Evolutionary conservation across 1,140 invertebrate genomes (phyloP), one percentile per base, ranked within the genome.

Genomic region (Drosophila grimshawi): DNA sequence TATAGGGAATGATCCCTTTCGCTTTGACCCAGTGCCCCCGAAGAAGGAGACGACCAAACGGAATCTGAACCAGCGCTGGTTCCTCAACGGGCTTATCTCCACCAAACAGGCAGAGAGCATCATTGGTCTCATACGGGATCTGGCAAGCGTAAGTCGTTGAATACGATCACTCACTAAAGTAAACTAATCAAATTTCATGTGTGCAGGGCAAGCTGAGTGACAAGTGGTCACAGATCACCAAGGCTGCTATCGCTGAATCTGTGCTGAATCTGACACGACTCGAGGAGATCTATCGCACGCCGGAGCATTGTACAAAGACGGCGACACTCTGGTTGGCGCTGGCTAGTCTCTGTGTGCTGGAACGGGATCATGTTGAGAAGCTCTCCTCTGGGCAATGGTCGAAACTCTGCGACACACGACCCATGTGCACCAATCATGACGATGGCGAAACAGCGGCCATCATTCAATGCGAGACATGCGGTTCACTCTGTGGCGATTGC

Each of bases 381-480:
- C 92, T 97, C 1, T 96, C 96, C 2, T 96, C 96, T 4, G 95
- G 95, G 7, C 95, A 96, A 70, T 96, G 95, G 94, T 93, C 94
- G n/a, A 94, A 94, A 68, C 61, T 91, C 5, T 92, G 90, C 49
- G 91, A 93, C 32, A 92, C 91, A 0, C 91, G 93, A 0, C 92
- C 93, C 4, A 96, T 96, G 35, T 99, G 98, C 93, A 96, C 95
- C 55, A 99, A 99, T 93, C 98, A 99, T 92, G 98, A 99, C 91
- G 98, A 99, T 92, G 97, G 97, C 2, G 96, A 97, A 88, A 99
- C 98, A 0, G 94, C 95, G 2, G 98, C 98, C 1, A 97, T 99
- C 46, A 97, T 99, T 51, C 96, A 97, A 64, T 99, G 98, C 92
- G 96, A 95, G 64, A 94, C 95, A 5, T 99, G 98, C 92, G 97